phyloP scores from a whole-genome alignment of 2,797 vertebrate genomes.

The Gouania willdenowi region DNA sequence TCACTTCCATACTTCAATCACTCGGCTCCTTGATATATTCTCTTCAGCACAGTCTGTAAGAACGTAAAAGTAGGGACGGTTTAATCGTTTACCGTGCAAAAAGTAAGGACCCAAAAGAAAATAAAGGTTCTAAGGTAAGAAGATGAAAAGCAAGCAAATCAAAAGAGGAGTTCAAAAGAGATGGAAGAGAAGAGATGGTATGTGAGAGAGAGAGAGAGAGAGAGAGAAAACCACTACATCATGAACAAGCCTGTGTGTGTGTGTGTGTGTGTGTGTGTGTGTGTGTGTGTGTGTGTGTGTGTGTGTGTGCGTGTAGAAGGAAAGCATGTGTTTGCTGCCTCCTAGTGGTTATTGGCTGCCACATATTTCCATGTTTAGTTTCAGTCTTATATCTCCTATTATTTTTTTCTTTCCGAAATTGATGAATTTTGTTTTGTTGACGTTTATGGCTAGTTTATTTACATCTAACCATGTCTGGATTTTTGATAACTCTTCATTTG shows the following conservation, averaged over 20 bases:
- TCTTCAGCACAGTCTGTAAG: not conserved
- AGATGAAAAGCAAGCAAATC: not conserved
- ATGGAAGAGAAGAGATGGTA: not conserved
- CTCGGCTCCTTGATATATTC: not conserved
- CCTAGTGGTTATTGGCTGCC: slow-evolving; percentile 17
- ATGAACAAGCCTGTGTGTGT: not conserved
- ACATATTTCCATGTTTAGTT: too few relatives aligned
- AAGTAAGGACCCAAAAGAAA: too few relatives aligned
- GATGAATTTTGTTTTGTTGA: too few relatives aligned
- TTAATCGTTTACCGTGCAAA: too few relatives aligned
- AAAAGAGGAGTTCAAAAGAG: not conserved
- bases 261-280: not conserved
- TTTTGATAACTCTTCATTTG: too few relatives aligned
- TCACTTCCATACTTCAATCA: not conserved
- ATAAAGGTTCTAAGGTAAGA: not conserved
- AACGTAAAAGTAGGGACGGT: too few relatives aligned
- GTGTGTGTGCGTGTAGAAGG: not conserved
- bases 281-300: not conserved
- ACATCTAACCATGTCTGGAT: too few relatives aligned
- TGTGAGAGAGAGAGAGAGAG: not conserved
- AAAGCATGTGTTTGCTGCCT: slow-evolving; percentile 11
- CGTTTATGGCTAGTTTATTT: too few relatives aligned
- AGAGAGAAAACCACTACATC: too few relatives aligned
- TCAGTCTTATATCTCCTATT: too few relatives aligned
- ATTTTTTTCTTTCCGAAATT: too few relatives aligned